Percentiles rank a stretch among this genome's conserved stretches.
These are phyloP conservation scores for Brienomyrus brachyistius DNA, from an alignment of 2,113 vertebrate genomes.

Conservation along the genomic window DNA sequence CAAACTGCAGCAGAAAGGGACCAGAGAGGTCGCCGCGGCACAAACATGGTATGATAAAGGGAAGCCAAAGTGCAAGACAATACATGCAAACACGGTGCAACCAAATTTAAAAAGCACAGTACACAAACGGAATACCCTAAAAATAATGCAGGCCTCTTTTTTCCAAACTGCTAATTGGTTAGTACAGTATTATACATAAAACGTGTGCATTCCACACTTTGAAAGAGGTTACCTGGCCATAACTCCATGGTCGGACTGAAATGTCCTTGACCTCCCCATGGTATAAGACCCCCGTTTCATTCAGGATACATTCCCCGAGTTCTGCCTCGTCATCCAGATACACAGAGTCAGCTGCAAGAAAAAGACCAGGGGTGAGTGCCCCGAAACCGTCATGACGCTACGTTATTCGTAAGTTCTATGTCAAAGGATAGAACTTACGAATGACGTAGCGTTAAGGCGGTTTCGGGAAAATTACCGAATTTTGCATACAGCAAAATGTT, in stretches of 20 bases:
- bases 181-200: not conserved
- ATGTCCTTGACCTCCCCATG: constrained; percentile 69
- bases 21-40: not conserved
- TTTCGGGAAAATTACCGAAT: no score
- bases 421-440: no score
- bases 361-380: not conserved
- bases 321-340: constrained; percentile 76
- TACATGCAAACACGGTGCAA: not conserved
- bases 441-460: no score
- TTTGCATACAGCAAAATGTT: not conserved
- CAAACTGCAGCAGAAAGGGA: constrained; percentile 66
- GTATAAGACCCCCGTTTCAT: constrained; percentile 82
- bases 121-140: not conserved
- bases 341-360: constrained; percentile 73
- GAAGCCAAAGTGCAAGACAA: not conserved
- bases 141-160: not conserved
- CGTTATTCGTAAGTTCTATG: no score
- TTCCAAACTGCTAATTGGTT: not conserved
- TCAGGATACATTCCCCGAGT: constrained; percentile 83
- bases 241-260: constrained; percentile 81
- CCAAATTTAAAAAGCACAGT: not conserved
- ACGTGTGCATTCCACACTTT: not conserved
- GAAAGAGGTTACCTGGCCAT: constrained; percentile 73
- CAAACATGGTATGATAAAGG: not conserved
- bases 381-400: no score